Base-by-base conservation (phyloP, 1,140 invertebrate species). In the Lineus longissimus region DNA sequence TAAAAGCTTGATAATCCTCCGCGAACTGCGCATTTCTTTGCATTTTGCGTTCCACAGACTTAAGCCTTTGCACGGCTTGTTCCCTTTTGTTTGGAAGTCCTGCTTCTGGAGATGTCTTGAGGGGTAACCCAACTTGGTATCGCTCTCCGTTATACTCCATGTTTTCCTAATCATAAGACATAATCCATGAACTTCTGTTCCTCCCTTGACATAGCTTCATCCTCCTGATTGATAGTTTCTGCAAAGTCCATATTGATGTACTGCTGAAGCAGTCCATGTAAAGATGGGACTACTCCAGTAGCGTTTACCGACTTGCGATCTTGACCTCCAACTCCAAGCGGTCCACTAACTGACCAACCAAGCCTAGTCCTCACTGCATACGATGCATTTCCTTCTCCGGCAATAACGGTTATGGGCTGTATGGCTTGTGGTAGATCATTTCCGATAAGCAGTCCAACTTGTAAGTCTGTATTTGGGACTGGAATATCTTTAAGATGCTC, bases 191-290 rank as follows among this genome's bases (percentile, higher is more conserved):
- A 55, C 2, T 4, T 55, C 29, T 55, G 23, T 23, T 22, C 51
- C 51, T 55, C 19, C 29, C 23, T 15, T 1, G 19, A 55, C 23
- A 11, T 23, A 11, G 23, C 19, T 23, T 15, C 13, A 9, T 29
- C 9, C 23, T 55, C 51, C 2, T 15, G 4, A 27, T 22, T n/a
- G 15, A 55, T 15, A 2, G 13, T 55, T 55, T 22, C 51, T 9
- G 51, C 23, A 55, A 55, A 55, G 29, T 55, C 51, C 29, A 55
- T 27, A 1, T 55, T 55, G 23, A 55, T 22, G 51, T 36, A 36
- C 33, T 22, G 23, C 17, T 55, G 23, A 11, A 55, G 51, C 29
- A 15, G 23, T 29, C 9, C 23, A 1, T 55, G 23, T 4, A 55
- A 22, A 11, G 6, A 22, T 22, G 33, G n/a, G n/a, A n/a, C n/a